Percentiles rank a stretch among this genome's conserved stretches.
phyloP scores from a whole-genome alignment of 2,888 invertebrate genomes.

The Axea sp. region DNA sequence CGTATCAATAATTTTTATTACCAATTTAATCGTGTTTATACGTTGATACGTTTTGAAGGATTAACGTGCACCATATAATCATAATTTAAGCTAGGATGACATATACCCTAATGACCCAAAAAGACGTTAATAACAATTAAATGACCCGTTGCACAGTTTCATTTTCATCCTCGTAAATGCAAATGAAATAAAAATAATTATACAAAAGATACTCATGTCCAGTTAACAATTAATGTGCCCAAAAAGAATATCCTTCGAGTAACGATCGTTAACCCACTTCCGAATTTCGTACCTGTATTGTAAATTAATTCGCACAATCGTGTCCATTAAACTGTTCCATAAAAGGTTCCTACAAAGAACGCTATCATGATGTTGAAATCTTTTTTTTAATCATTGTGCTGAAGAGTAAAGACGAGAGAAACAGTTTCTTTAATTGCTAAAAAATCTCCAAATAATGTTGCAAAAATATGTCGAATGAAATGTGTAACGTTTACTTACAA shows the following conservation, averaged over 20 bases:
- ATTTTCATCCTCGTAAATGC: constrained; percentile 7
- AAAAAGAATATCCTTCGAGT: constrained; percentile 14
- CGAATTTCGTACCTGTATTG: constrained; percentile 21
- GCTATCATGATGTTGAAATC: too few relatives aligned
- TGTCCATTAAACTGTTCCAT: constrained; percentile 6
- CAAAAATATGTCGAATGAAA: too few relatives aligned
- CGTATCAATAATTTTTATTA: too few relatives aligned
- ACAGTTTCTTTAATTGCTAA: too few relatives aligned
- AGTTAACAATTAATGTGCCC: constrained; percentile 20
- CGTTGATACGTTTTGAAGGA: too few relatives aligned
- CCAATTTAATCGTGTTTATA: too few relatives aligned
- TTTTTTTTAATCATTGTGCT: too few relatives aligned
- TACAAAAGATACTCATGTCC: background rate
- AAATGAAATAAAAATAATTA: constrained; percentile 15
- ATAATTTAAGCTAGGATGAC: too few relatives aligned
- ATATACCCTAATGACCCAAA: background rate
- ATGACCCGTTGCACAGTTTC: background rate
- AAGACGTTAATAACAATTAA: constrained; percentile 1
- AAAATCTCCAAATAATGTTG: too few relatives aligned
- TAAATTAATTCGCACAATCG: constrained; percentile 19
- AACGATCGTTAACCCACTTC: constrained; percentile 34
- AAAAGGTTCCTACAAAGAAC: background rate
- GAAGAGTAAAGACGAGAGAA: too few relatives aligned
- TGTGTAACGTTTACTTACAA: too few relatives aligned
- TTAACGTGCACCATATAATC: background rate